phyloP scores from a whole-genome alignment of 2,113 vertebrate species.

The Dipodomys merriami region DNA sequence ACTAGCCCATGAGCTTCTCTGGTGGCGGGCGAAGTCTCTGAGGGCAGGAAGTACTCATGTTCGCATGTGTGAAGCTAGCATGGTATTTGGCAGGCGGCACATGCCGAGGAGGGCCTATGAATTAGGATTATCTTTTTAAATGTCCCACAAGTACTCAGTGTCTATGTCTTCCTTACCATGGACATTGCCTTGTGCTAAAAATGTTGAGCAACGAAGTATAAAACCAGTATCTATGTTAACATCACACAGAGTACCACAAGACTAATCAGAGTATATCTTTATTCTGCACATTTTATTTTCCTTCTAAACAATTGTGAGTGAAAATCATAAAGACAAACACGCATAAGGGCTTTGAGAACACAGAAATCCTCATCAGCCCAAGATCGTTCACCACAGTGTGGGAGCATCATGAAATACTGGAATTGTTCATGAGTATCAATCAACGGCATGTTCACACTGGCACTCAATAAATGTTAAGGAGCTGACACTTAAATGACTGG shows the following conservation, averaged over 20 bases:
- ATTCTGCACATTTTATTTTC: neutral
- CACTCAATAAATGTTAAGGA: neutral
- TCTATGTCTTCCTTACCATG: neutral
- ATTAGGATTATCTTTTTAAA: neutral
- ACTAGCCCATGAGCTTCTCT: neutral
- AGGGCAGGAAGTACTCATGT: neutral
- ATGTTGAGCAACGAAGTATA: neutral
- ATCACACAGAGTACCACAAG: neutral
- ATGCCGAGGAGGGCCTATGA: neutral
- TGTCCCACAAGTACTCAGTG: neutral
- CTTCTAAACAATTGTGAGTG: neutral
- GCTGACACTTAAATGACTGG: neutral
- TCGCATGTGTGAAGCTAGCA: neutral
- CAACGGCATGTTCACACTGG: neutral
- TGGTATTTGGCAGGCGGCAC: neutral
- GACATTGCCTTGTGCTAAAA: neutral
- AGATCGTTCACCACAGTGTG: neutral
- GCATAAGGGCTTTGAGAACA: neutral
- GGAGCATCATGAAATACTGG: neutral
- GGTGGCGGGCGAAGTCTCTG: neutral
- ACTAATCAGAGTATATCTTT: neutral
- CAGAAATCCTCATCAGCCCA: neutral
- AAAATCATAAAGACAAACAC: neutral
- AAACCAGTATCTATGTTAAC: slow-evolving; percentile 11
- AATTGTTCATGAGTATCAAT: neutral